phyloP scores from a whole-genome alignment of 2,888 invertebrate species.

The Cataglyphis altisquamis region DNA sequence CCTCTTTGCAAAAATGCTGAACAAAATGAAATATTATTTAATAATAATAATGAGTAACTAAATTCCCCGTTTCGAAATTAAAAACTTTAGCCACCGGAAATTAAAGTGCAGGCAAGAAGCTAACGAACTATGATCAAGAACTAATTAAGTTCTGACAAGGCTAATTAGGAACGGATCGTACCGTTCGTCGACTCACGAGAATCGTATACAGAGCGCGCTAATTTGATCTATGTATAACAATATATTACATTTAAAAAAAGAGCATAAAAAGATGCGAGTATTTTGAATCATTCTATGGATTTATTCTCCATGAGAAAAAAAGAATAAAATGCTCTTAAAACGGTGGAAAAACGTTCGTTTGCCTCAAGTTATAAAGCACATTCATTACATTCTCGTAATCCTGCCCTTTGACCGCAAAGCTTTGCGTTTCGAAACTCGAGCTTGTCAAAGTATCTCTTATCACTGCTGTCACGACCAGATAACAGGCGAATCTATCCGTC shows the following conservation, averaged over 20 bases:
- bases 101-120: slow-evolving; percentile 17
- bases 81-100: slow-evolving; percentile 40
- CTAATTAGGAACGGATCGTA: slow-evolving; percentile 19
- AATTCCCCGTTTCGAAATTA: slow-evolving; percentile 37
- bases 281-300: slow-evolving; percentile 13
- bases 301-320: neutral
- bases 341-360: slow-evolving; percentile 34
- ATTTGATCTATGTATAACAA: neutral
- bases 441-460: neutral
- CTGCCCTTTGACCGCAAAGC: slow-evolving; percentile 3
- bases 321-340: slow-evolving; percentile 21
- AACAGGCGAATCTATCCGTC: neutral
- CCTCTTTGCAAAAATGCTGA: slow-evolving; percentile 12
- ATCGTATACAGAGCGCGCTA: neutral
- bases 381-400: slow-evolving; percentile 37
- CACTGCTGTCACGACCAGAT: neutral
- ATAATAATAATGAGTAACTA: slow-evolving; percentile 42
- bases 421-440: neutral
- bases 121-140: slow-evolving; percentile 31
- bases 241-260: too few relatives aligned
- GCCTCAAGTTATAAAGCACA: slow-evolving; percentile 26
- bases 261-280: neutral
- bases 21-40: slow-evolving; percentile 43
- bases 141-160: slow-evolving; percentile 35
- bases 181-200: neutral